Evolutionary conservation across 2,888 invertebrate species (phyloP).

Genomic region (Carterocephalus palaemon): DNA sequence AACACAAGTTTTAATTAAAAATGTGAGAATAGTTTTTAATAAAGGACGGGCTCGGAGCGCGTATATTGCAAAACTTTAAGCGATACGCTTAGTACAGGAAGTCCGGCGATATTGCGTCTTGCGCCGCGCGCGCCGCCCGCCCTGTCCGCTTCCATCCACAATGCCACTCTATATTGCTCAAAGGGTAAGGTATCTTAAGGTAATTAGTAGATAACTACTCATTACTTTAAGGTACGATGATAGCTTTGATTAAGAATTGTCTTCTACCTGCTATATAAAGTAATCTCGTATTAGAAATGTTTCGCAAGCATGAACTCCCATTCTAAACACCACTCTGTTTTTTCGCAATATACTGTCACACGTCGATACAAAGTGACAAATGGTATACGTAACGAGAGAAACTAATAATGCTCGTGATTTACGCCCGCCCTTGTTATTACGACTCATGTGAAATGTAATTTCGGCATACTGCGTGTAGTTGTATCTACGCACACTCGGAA

Average conservation of each 20-base stretch:
- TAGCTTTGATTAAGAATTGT: too few species aligned
- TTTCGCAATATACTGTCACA: slow-evolving; percentile 25
- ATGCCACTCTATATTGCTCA: slow-evolving; percentile 24
- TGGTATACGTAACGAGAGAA: slow-evolving; percentile 69
- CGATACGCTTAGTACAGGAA: slow-evolving; percentile 74
- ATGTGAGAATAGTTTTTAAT: slow-evolving; percentile 80
- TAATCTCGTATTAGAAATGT: slow-evolving; percentile 2
- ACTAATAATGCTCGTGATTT: slow-evolving; percentile 78
- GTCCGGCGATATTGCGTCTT: slow-evolving; percentile 64
- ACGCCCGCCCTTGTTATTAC: slow-evolving; percentile 78
- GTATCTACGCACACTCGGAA: slow-evolving; percentile 56
- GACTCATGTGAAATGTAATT: slow-evolving; percentile 79
- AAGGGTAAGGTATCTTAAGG: too few species aligned
- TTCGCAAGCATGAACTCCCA: too few species aligned
- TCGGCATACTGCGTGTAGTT: slow-evolving; percentile 70
- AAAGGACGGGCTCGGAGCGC: slow-evolving; percentile 73
- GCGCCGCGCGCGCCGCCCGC: slow-evolving; percentile 28
- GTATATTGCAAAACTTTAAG: slow-evolving; percentile 79
- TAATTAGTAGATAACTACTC: too few species aligned
- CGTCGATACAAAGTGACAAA: slow-evolving; percentile 71
- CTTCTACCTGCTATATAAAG: too few species aligned
- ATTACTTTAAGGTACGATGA: slow-evolving; percentile 11
- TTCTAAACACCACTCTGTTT: too few species aligned
- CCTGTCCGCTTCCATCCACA: slow-evolving; percentile 19
- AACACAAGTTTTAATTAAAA: slow-evolving; percentile 80